Evolutionary conservation across 2,888 invertebrate genomes (phyloP).

Genomic region (Heliconius hortense): DNA sequence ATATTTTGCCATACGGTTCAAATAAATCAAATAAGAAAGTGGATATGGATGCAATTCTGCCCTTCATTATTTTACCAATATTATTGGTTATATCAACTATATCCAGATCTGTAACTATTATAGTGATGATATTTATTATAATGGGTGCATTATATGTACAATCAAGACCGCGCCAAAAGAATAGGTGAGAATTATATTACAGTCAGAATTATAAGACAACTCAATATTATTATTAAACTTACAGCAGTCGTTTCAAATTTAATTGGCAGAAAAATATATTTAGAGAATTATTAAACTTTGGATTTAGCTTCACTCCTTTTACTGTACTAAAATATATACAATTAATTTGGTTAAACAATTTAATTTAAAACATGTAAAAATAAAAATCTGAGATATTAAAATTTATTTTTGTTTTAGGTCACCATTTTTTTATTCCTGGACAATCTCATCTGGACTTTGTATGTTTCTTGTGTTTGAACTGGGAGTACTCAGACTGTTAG

Average conservation of each 20-base stretch:
- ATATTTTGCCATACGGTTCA: slow-evolving; percentile 57
- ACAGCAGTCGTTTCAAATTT: background rate
- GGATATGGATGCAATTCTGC: slow-evolving; percentile 65
- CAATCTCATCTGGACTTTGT: slow-evolving; percentile 84
- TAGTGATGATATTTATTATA: slow-evolving; percentile 67
- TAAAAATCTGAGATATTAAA: background rate
- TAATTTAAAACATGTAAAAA: no score
- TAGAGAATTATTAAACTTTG: no score
- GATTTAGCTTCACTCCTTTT: no score
- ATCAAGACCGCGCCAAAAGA: slow-evolving; percentile 72
- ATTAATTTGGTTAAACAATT: background rate
- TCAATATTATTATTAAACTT: background rate
- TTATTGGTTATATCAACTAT: slow-evolving; percentile 64
- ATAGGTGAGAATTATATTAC: slow-evolving; percentile 55
- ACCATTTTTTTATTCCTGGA: slow-evolving; percentile 89
- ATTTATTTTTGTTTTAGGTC: slow-evolving; percentile 68
- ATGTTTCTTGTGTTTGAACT: slow-evolving; percentile 87
- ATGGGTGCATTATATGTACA: slow-evolving; percentile 73
- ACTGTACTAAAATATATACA: background rate
- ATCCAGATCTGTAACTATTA: slow-evolving; percentile 63
- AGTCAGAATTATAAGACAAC: background rate
- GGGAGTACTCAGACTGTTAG: slow-evolving; percentile 86
- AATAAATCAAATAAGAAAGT: slow-evolving; percentile 63
- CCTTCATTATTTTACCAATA: slow-evolving; percentile 69
- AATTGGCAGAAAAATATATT: no score